These are phyloP conservation scores for Megastigmus dorsalis DNA, from an alignment of 2,888 invertebrate genomes.

Conservation along the genomic window DNA sequence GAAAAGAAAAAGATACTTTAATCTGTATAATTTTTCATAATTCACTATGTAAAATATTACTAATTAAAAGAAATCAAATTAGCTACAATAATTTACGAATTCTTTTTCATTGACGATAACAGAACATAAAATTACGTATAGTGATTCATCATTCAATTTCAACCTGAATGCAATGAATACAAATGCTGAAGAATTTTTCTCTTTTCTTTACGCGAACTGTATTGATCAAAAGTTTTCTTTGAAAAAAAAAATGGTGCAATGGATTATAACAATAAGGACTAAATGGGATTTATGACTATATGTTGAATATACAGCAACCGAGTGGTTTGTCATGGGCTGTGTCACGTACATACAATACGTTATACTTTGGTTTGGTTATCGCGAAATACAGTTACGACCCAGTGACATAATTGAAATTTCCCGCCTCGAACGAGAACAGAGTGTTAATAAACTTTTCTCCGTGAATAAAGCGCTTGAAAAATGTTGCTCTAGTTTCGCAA, in stretches of 20 bases:
- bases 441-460: slow-evolving; percentile 19
- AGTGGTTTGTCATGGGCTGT: background rate
- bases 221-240: background rate
- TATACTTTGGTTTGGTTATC: slow-evolving; percentile 24
- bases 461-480: no score
- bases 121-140: no score
- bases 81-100: no score
- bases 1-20: no score
- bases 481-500: no score
- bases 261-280: background rate
- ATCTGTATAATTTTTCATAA: no score
- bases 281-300: slow-evolving; percentile 19
- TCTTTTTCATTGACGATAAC: no score
- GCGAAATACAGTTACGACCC: slow-evolving; percentile 35
- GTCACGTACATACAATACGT: background rate
- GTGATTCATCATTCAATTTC: no score
- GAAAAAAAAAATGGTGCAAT: background rate
- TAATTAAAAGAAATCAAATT: no score
- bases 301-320: background rate
- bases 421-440: background rate
- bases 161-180: no score
- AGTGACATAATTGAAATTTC: slow-evolving; percentile 47
- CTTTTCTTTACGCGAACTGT: background rate
- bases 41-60: no score
- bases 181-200: no score